Evolutionary conservation across 2,797 vertebrate genomes (phyloP), one percentile per base, ranked within the genome.

Genomic region (Lophotriccus pileatus): DNA sequence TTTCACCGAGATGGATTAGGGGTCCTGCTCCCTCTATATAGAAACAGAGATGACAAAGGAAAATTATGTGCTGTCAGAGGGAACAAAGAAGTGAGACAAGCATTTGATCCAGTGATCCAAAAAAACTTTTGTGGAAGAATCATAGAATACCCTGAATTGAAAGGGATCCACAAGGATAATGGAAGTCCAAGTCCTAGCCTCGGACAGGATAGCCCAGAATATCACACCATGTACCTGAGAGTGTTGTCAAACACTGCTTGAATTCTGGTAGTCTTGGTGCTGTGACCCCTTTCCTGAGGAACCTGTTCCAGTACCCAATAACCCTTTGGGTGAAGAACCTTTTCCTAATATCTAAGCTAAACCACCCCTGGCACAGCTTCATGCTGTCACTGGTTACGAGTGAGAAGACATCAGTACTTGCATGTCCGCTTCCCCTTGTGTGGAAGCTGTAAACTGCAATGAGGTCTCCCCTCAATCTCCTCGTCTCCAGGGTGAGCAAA

Each of bases 31-130:
- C 15, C 22, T 68, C 27, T 81, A 13, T 39, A 4, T 30, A n/a
- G 67, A 80, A 83, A 63, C 12, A 73, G 34, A 73, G 22, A 37
- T 44, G 27, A 4, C 9, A 60, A 69, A 46, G 28, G 24, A 41
- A 80, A 41, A 6, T 52, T 80, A 8, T 0, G 0, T 1, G 20
- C 2, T 2, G 8, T 2, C 9, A 28, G 11, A 78, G 7, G 58
- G 30, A 77, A 23, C 5, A 62, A 82, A 83, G 28, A 52, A 66
- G 5, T 6, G 32, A 66, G 12, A 43, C 12, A 25, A 49, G 6
- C 10, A 11, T 49, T 16, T 69, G 10, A 37, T 64, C 7, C 7
- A 9, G 9, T 81, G 14, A 67, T 14, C 16, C 10, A 19, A 43
- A 58, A 58, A 21, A 39, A 9, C 37, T n/a, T 7, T 15, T 44